Evolutionary conservation across 2,113 vertebrate genomes (phyloP).

Genomic region (Pollachius pollachius): DNA sequence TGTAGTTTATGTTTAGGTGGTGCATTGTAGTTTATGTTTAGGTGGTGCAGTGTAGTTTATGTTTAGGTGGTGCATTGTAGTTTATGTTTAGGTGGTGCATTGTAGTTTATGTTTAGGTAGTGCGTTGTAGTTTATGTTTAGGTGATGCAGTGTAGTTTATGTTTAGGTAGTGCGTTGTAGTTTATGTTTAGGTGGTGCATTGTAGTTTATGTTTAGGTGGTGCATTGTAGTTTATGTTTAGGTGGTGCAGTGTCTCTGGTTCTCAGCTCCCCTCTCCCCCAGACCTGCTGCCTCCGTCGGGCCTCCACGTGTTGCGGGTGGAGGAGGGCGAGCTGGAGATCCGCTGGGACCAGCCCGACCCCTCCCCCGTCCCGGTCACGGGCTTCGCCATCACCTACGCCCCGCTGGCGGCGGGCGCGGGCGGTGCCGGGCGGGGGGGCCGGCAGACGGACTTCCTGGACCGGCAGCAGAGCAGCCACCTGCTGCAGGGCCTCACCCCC

Average conservation of each 20-base stretch:
- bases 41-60: background rate
- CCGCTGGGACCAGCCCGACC: conserved; percentile 86
- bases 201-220: background rate
- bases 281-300: conserved; percentile 93
- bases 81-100: too few species aligned
- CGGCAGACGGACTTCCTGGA: conserved; percentile 90
- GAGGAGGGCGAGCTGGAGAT: conserved; percentile 92
- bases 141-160: background rate
- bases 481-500: conserved; percentile 83
- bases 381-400: conserved; percentile 90
- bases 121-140: background rate
- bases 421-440: conserved; percentile 71
- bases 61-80: background rate
- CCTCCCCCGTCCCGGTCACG: conserved; percentile 79
- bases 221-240: background rate
- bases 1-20: background rate
- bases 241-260: too few species aligned
- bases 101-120: background rate
- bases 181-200: background rate
- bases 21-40: background rate
- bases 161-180: too few species aligned
- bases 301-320: conserved; percentile 87
- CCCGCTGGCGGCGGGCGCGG: conserved; percentile 64
- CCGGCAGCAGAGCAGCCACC: conserved; percentile 80
- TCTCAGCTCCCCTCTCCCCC: conserved; percentile 31